phyloP scores from a whole-genome alignment of 2,888 invertebrate species.

The Phytoseiulus persimilis region DNA sequence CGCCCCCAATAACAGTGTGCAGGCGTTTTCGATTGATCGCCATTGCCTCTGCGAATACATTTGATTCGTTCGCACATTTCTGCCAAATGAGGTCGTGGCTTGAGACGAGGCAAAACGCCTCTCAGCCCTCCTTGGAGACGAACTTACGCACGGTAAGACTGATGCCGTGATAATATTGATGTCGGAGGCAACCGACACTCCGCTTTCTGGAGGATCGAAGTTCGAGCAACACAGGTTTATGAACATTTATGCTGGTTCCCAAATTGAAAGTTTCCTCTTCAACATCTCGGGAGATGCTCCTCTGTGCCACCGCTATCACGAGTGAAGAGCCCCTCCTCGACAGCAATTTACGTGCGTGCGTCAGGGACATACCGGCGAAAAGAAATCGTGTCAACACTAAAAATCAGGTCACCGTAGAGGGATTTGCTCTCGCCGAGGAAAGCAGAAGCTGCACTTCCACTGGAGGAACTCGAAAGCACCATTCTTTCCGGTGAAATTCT shows the following conservation, averaged over 20 bases:
- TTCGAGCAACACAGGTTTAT: not conserved
- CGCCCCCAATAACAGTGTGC: not conserved
- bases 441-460: not conserved
- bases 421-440: not conserved
- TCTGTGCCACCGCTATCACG: not conserved
- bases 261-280: slow-evolving; percentile 11
- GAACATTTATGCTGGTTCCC: not conserved
- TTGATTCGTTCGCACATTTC: not conserved
- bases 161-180: not conserved
- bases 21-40: not conserved
- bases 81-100: slow-evolving; percentile 12
- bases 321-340: not conserved
- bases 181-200: not conserved
- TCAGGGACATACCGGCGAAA: not conserved
- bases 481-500: not conserved
- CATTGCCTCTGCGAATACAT: not conserved
- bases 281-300: slow-evolving; percentile 12
- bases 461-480: not conserved
- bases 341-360: not conserved
- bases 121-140: not conserved
- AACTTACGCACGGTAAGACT: not conserved
- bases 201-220: not conserved
- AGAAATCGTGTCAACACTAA: not conserved
- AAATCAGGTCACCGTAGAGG: not conserved
- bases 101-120: not conserved